Evolutionary conservation across 30 jellyfish, hydroid and myxozoan genomes (phyloP), one percentile per base, ranked within the genome.

Genomic region (Mastigias papua): DNA sequence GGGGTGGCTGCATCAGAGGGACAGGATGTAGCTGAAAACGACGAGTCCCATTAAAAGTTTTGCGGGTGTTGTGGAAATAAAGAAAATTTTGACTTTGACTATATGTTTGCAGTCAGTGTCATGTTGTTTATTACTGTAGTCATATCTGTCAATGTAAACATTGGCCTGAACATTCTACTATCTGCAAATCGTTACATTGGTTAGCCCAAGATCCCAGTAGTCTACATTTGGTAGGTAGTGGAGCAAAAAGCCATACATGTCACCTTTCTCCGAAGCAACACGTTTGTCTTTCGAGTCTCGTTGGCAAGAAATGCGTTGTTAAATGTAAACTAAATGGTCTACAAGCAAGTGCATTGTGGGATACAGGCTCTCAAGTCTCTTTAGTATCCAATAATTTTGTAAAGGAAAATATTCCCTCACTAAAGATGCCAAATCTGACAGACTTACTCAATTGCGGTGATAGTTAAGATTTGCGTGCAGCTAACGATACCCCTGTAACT

Each of bases 341-440:
- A 35, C 42, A 60, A 15, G 49, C 76, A 28, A 77, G 63, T 11
- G 90, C 34, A 31, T 54, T 74, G 33, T 86, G 95, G 95, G 95
- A 76, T 69, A 86, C 90, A 29, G 95, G 95, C 22, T 75, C 95
- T 8, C 95, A 86, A 77, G 95, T 86, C 68, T 84, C 93, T 19
- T 46, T 84, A 71, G 30, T 84, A 26, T 84, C 93, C 34, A 23
- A 71, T 50, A 28, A 34, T 16, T 71, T 83, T 30, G 48, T 83
- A 33, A 83, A 69, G 33, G 63, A 69, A 27, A 68, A 54, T 50
- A 48, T 83, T 72, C 74, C 86, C 6, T 72, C 83, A 2, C 83
- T 34, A 72, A 60, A 37, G 46, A 1, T 72, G 68, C 83, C 35
- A 72, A 72, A 72, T 28, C 35, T 72, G 83, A 72, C 20, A 7